phyloP scores from a whole-genome alignment of 1,140 invertebrate genomes.

The Drosophila santomea region DNA sequence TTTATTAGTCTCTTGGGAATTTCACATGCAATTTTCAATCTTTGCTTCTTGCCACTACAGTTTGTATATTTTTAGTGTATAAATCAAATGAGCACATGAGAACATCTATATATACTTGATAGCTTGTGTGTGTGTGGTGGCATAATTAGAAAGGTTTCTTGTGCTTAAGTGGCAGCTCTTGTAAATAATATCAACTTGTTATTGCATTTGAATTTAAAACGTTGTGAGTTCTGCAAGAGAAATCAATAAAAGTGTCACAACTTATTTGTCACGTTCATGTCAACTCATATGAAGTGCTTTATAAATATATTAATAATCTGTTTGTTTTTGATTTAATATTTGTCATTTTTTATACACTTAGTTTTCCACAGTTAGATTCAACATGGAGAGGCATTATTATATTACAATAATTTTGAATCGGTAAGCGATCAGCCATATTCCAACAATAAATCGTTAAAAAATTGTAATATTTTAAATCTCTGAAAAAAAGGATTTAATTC shows the following conservation, averaged over 20 bases:
- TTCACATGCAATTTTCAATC: conserved; percentile 69
- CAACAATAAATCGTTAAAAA: not conserved
- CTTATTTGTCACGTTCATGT: conserved; percentile 21
- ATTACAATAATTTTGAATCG: not conserved
- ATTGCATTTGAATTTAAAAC: conserved; percentile 60
- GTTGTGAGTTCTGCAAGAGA: conserved; percentile 18
- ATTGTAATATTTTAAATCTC: too few species aligned
- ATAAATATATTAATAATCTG: not conserved
- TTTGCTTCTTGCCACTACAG: conserved; percentile 37
- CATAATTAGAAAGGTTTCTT: conserved; percentile 48
- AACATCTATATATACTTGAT: conserved; percentile 27
- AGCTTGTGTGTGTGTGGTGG: conserved; percentile 16
- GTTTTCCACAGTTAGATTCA: not conserved
- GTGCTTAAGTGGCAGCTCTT: not conserved
- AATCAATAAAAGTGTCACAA: conserved; percentile 46
- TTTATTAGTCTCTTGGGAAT: conserved; percentile 70
- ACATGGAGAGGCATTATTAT: not conserved
- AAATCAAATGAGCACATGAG: conserved; percentile 61
- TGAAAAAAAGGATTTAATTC: too few species aligned
- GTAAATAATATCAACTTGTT: conserved; percentile 48
- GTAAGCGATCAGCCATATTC: not conserved
- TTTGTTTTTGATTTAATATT: not conserved
- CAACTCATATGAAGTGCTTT: not conserved
- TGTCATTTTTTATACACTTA: not conserved
- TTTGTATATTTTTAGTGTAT: conserved; percentile 59